Evolutionary conservation across 2,888 invertebrate species (phyloP).

Genomic region (Tenthredo notha): DNA sequence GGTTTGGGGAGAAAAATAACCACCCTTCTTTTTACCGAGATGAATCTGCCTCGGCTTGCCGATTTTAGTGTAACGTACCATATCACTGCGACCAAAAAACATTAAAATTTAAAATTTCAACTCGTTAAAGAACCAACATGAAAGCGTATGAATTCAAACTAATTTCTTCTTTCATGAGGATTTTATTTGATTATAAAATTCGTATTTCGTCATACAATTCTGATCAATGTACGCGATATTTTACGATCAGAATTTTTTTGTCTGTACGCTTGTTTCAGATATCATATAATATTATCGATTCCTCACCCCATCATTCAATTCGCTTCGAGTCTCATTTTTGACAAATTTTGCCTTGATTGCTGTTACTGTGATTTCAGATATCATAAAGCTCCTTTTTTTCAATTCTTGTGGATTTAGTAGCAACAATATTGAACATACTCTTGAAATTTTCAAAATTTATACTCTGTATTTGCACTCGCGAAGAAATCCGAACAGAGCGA

Average conservation of each 20-base stretch:
- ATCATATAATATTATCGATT: not conserved
- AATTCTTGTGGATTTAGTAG: not conserved
- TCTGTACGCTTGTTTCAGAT: not conserved
- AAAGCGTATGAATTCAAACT: not conserved
- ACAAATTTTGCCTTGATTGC: not conserved
- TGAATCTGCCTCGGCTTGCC: not conserved
- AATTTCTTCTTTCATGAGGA: not conserved
- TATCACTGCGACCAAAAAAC: not conserved
- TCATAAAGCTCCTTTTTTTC: not conserved
- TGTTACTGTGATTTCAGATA: not conserved
- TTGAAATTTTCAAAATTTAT: not conserved
- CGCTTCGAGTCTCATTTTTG: not conserved
- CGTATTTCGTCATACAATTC: not conserved
- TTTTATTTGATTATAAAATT: not conserved
- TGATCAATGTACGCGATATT: not conserved
- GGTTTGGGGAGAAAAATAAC: not conserved
- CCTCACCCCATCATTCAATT: not conserved
- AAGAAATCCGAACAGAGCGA: not conserved
- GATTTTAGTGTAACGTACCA: not conserved
- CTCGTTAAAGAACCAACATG: not conserved
- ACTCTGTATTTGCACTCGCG: not conserved
- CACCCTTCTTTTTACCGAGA: not conserved
- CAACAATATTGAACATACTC: not conserved
- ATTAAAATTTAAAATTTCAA: not conserved
- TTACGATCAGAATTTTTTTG: not conserved